Percentiles rank a stretch among this genome's conserved stretches.
Evolutionary conservation across 2,888 invertebrate species (phyloP).

Genomic region (Serripes groenlandicus): DNA sequence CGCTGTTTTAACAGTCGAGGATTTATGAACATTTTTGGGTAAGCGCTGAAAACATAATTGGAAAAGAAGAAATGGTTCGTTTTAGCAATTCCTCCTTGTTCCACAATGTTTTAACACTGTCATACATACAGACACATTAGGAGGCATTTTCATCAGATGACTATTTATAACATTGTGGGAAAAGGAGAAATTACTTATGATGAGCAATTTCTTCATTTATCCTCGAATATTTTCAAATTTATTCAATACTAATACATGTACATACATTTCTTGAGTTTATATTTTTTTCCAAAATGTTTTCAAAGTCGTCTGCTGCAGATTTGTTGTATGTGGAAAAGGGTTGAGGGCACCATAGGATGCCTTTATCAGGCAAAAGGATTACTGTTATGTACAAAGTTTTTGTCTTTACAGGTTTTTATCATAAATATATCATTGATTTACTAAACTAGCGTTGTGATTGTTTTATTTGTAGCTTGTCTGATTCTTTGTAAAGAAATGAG

Average conservation of each 20-base stretch:
- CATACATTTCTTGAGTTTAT: too few relatives aligned
- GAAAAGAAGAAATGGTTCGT: neutral
- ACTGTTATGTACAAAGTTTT: too few relatives aligned
- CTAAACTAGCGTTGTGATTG: too few relatives aligned
- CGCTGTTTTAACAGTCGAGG: too few relatives aligned
- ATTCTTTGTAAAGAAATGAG: too few relatives aligned
- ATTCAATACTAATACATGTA: too few relatives aligned
- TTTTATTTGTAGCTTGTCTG: too few relatives aligned
- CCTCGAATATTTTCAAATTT: too few relatives aligned
- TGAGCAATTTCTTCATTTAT: neutral
- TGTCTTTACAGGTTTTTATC: too few relatives aligned
- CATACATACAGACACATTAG: neutral
- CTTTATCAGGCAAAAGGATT: too few relatives aligned
- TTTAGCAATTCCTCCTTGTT: neutral
- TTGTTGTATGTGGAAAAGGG: neutral
- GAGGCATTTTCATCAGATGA: neutral
- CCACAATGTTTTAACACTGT: neutral
- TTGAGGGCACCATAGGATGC: neutral
- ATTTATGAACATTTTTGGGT: too few relatives aligned
- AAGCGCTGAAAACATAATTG: neutral
- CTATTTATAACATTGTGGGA: neutral
- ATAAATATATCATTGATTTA: too few relatives aligned
- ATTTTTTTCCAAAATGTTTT: neutral
- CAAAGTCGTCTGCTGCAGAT: neutral
- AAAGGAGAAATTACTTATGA: neutral